Percentiles rank a stretch among this genome's conserved stretches.
phyloP scores from a whole-genome alignment of 2,888 invertebrate genomes.

The Leptinotarsa juncta region DNA sequence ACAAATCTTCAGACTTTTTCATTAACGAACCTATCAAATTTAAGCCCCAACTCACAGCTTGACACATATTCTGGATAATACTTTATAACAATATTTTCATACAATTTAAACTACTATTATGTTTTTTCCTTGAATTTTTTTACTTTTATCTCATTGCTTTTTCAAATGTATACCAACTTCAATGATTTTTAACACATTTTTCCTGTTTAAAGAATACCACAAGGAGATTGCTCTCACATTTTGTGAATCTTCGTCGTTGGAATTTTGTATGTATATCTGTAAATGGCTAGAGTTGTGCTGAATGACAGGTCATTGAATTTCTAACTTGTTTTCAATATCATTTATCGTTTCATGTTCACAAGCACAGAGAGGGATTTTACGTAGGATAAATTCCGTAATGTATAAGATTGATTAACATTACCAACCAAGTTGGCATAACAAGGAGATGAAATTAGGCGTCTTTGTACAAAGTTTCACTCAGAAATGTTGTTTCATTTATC shows the following conservation, averaged over 20 bases:
- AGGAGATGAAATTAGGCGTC: no score
- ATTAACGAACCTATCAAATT: no score
- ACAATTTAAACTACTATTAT: not conserved
- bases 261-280: conserved; percentile 41
- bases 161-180: not conserved
- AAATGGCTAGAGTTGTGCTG: conserved; percentile 14
- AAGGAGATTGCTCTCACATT: conserved; percentile 39
- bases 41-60: not conserved
- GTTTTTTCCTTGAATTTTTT: not conserved
- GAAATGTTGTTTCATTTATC: no score
- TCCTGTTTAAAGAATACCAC: conserved; percentile 35
- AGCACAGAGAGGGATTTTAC: no score
- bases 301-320: conserved; percentile 6
- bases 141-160: not conserved
- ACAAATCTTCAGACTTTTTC: no score
- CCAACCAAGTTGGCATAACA: no score
- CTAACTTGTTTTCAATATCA: not conserved
- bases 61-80: no score
- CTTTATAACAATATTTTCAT: not conserved
- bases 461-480: no score
- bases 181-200: conserved; percentile 16
- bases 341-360: not conserved
- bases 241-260: conserved; percentile 40
- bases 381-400: not conserved
- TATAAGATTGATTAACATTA: not conserved